Base-by-base conservation (phyloP, 2,888 invertebrate genomes). In the Lysandra bellargus region DNA sequence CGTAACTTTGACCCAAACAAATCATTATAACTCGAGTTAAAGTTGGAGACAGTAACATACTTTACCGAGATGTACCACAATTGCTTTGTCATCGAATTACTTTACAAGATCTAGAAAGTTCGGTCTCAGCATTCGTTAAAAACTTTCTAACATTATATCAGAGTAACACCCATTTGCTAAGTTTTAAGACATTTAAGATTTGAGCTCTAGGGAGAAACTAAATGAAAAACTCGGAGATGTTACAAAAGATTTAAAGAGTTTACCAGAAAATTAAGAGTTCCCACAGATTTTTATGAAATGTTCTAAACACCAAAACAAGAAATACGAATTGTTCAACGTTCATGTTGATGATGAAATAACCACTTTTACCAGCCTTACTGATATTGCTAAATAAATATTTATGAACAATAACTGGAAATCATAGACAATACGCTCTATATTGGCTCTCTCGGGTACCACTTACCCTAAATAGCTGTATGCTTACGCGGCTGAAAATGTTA, bases 41-140 rank as follows among this genome's bases (percentile, higher is more conserved):
- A 57, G 53, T 76, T 76, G 76, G 49, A 53, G 76, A 53, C 49
- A 49, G 75, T 53, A 33, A 33, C 33, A 76, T 76, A 76, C 53
- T 33, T 23, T 23, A 75, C 74, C 37, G 73, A n/a, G 44, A 75
- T 49, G 75, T 44, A 1, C 23, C 23, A 57, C 53, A 75, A 75
- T 57, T 76, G 57, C 76, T 53, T 53, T 33, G 76, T 76, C 76
- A 76, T 76, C 53, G 33, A 76, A 57, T 76, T 33, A 76, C 76
- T 17, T 57, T 57, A 33, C 33, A 76, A 76, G 14, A 76, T 57
- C 53, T 53, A 76, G 76, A 76, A 57, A 76, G 76, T 75, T 49
- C 12, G 4, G 57, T 33, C 53, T 53, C 33, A 53, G 30, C 33
- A 57, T 76, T 53, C 76, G 76, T 76, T 76, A 76, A 75, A 69